These are phyloP conservation scores for Muscidifurax raptorellus DNA, from an alignment of 1,140 invertebrate species.

Conservation along the genomic window DNA sequence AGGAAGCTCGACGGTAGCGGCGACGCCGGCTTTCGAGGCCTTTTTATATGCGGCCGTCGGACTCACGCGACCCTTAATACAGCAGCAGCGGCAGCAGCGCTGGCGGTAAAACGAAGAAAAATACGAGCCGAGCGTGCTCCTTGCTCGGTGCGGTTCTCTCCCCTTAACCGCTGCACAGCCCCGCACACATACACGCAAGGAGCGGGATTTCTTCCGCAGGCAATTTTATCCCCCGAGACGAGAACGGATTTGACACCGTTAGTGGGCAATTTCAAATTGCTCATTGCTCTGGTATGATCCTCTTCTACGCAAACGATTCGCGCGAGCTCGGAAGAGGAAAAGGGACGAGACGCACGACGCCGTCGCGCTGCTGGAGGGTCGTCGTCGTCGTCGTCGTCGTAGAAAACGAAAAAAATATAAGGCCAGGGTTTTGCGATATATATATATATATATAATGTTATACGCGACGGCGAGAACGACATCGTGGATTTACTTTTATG, in stretches of 20 bases:
- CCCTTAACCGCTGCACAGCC: not conserved
- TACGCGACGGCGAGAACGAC: not conserved
- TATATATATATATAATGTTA: not conserved
- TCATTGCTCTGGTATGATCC: constrained; percentile 35
- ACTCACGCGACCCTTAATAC: constrained; percentile 32
- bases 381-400: not conserved
- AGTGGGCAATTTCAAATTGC: constrained; percentile 36
- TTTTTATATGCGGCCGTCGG: constrained; percentile 35
- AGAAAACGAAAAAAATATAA: not conserved
- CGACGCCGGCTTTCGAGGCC: not conserved
- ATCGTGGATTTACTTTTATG: constrained; percentile 28
- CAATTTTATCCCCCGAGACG: constrained; percentile 18
- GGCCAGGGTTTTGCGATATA: not conserved
- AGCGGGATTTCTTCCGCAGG: constrained; percentile 18
- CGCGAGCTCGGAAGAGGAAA: not conserved
- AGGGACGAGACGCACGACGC: not conserved
- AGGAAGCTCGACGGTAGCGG: not conserved
- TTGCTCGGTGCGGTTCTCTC: not conserved
- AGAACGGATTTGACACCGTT: constrained; percentile 34
- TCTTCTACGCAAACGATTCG: constrained; percentile 12
- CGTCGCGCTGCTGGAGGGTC: not conserved
- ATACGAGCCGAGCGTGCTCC: constrained; percentile 31
- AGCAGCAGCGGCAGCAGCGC: not conserved
- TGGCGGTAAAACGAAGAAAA: constrained; percentile 37
- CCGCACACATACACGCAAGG: not conserved